These are phyloP conservation scores for Ecdyonurus torrentis DNA, from an alignment of 2,888 invertebrate genomes.

Conservation along the genomic window DNA sequence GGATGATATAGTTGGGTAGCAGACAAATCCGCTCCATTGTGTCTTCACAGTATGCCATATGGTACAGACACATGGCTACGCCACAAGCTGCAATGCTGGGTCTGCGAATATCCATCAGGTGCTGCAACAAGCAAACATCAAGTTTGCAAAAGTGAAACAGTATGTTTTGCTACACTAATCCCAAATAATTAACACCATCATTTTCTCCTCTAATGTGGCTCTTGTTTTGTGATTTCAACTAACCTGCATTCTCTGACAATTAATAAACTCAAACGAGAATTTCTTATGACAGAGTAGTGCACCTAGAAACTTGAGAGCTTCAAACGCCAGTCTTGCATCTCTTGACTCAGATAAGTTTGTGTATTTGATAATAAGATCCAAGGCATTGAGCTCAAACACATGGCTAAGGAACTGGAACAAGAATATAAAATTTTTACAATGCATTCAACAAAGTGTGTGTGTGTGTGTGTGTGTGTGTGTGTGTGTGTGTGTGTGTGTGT, in stretches of 20 bases:
- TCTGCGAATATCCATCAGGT: constrained; percentile 69
- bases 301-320: constrained; percentile 87
- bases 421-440: no score
- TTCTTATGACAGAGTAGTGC: constrained; percentile 94
- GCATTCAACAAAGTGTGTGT: no score
- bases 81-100: constrained; percentile 93
- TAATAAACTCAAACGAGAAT: constrained; percentile 91
- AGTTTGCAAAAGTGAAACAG: no score
- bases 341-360: constrained; percentile 74
- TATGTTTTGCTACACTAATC: no score
- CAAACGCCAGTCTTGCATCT: constrained; percentile 88
- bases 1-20: constrained; percentile 58
- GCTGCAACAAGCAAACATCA: constrained; percentile 2
- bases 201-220: no score
- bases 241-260: constrained; percentile 68
- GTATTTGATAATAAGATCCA: constrained; percentile 79
- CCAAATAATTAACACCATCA: no score
- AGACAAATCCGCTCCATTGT: constrained; percentile 92
- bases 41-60: constrained; percentile 92
- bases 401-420: constrained; percentile 68
- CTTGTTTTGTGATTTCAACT: not conserved
- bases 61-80: constrained; percentile 90
- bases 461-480: no score
- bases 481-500: no score
- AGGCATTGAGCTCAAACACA: constrained; percentile 83